Evolutionary conservation across 2,113 vertebrate species (phyloP).

Genomic region (Marcusenius ussheri): DNA sequence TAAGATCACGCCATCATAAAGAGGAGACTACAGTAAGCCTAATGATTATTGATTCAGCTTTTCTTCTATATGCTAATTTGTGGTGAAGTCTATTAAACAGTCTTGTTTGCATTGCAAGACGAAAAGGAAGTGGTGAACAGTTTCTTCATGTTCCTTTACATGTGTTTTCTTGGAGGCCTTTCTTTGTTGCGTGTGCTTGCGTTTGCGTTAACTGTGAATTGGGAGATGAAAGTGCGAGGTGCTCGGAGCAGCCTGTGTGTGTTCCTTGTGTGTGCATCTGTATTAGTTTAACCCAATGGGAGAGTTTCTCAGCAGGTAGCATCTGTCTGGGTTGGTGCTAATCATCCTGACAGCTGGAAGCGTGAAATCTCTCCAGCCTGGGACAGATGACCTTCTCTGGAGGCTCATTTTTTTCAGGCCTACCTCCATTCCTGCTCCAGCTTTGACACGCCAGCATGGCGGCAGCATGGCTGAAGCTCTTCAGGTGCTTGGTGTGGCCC

Average conservation of each 20-base stretch:
- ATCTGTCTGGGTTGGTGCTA: constrained; percentile 13
- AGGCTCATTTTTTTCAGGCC: background rate
- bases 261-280: constrained; percentile 5
- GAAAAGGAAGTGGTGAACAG: background rate
- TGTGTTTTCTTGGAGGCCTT: background rate
- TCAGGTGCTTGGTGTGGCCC: background rate
- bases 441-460: background rate
- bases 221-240: background rate
- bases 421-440: background rate
- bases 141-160: background rate
- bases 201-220: background rate
- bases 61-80: background rate
- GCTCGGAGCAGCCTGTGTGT: background rate
- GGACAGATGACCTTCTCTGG: constrained; percentile 2
- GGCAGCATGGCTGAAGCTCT: background rate
- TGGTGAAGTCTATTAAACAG: background rate
- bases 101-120: background rate
- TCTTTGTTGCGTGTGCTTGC: background rate
- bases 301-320: constrained; percentile 12
- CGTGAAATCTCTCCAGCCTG: constrained; percentile 12
- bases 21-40: background rate
- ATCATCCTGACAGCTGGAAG: constrained; percentile 13
- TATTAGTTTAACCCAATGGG: constrained; percentile 12
- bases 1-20: background rate
- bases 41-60: background rate